phyloP scores from a whole-genome alignment of 1,140 invertebrate genomes.

The Chrysopa pallens region DNA sequence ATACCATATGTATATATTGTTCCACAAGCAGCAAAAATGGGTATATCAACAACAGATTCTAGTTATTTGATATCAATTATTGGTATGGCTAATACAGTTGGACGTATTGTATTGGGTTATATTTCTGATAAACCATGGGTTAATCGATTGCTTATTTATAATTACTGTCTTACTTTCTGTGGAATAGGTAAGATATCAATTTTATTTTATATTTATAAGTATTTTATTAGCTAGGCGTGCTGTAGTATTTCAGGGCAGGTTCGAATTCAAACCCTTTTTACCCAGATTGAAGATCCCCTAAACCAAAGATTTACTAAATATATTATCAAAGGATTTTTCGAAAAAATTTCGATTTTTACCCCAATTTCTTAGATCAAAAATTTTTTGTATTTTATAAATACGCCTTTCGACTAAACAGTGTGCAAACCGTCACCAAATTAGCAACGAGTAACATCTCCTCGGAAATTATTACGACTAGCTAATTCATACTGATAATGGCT shows the following conservation, averaged over 20 bases:
- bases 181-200: conserved; percentile 47
- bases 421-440: too few species aligned
- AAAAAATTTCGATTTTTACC: too few species aligned
- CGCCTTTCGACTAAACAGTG: too few species aligned
- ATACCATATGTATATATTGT: conserved; percentile 78
- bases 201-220: not conserved
- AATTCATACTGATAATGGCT: too few species aligned
- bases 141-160: conserved; percentile 79
- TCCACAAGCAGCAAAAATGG: conserved; percentile 38
- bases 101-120: conserved; percentile 69
- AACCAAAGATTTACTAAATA: too few species aligned
- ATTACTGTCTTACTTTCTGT: conserved; percentile 64
- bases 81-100: conserved; percentile 76
- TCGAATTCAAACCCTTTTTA: too few species aligned
- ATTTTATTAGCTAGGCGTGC: not conserved
- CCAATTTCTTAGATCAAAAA: too few species aligned
- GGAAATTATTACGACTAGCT: too few species aligned
- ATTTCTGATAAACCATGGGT: conserved; percentile 74
- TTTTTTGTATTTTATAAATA: too few species aligned
- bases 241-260: not conserved
- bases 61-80: conserved; percentile 58
- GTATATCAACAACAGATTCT: conserved; percentile 32
- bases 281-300: too few species aligned
- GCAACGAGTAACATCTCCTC: too few species aligned
- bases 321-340: too few species aligned